Evolutionary conservation across 2,113 vertebrate genomes (phyloP).

Genomic region (Toxotes jaculatrix): DNA sequence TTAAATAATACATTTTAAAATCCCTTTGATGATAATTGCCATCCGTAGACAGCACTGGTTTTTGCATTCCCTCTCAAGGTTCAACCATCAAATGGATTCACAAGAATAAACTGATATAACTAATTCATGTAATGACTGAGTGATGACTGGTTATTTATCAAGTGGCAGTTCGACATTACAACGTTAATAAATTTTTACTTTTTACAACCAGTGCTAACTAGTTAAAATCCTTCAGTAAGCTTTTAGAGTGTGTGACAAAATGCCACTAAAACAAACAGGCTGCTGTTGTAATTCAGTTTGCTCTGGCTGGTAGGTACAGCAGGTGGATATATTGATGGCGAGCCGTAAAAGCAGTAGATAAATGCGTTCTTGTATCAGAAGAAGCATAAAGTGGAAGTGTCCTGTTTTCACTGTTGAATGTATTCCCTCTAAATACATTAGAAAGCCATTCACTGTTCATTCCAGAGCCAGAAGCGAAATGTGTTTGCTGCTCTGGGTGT

Average conservation of each 20-base stretch:
- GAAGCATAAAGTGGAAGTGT: conserved; percentile 32
- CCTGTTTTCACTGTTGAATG: conserved; percentile 50
- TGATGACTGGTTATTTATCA: background rate
- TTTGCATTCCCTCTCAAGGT: background rate
- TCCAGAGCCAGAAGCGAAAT: conserved; percentile 50
- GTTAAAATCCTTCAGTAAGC: background rate
- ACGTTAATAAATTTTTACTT: background rate
- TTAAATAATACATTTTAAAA: background rate
- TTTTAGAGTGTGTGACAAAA: conserved; percentile 8
- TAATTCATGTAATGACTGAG: background rate
- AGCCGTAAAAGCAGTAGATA: conserved; percentile 40
- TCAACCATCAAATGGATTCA: background rate
- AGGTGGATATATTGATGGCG: conserved; percentile 16
- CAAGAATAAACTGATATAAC: background rate
- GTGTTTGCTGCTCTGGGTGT: conserved; percentile 7
- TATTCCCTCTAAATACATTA: conserved; percentile 63
- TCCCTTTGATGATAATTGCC: background rate
- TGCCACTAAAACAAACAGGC: conserved; percentile 18
- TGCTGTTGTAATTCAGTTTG: conserved; percentile 19
- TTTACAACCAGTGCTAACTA: background rate
- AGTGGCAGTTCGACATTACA: background rate
- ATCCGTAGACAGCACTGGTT: background rate
- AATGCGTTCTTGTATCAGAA: conserved; percentile 28
- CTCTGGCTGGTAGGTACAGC: background rate
- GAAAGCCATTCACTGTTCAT: conserved; percentile 59